phyloP scores from a whole-genome alignment of 2,797 vertebrate genomes.

The Cyclura pinguis region DNA sequence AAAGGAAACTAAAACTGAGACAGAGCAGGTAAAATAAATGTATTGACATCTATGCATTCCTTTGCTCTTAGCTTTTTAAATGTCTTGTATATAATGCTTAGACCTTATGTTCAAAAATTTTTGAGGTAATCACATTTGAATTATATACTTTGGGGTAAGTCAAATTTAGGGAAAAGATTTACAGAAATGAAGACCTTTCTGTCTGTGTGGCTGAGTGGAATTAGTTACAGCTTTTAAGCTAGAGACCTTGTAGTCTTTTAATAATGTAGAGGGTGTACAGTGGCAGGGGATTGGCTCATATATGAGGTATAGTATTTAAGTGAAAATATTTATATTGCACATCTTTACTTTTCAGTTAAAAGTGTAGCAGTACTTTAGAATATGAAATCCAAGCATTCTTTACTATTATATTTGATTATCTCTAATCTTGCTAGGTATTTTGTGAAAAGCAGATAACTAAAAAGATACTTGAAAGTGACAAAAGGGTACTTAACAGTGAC shows the following conservation, averaged over 20 bases:
- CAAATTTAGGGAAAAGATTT: neutral
- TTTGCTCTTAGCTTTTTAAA: neutral
- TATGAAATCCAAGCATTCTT: neutral
- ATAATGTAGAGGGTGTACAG: neutral
- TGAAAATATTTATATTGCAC: neutral
- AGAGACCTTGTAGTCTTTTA: neutral
- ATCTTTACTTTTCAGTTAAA: neutral
- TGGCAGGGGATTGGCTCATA: neutral
- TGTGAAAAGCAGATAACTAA: neutral
- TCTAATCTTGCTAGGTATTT: neutral
- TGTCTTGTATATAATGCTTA: neutral
- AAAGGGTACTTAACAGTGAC: neutral
- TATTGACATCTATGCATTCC: neutral
- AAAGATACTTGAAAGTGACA: neutral
- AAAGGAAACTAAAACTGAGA: conserved; percentile 40
- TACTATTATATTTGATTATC: neutral
- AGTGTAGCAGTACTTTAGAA: too few relatives aligned
- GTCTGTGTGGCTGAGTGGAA: neutral
- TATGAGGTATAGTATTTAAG: neutral
- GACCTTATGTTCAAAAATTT: neutral
- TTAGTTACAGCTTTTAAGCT: too few relatives aligned
- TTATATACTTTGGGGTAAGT: neutral
- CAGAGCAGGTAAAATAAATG: conserved; percentile 58
- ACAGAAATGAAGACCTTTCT: neutral
- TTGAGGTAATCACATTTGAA: neutral